Evolutionary conservation across 2,113 vertebrate genomes (phyloP), one percentile per base, ranked within the genome.

Genomic region (Bombycilla garrulus): DNA sequence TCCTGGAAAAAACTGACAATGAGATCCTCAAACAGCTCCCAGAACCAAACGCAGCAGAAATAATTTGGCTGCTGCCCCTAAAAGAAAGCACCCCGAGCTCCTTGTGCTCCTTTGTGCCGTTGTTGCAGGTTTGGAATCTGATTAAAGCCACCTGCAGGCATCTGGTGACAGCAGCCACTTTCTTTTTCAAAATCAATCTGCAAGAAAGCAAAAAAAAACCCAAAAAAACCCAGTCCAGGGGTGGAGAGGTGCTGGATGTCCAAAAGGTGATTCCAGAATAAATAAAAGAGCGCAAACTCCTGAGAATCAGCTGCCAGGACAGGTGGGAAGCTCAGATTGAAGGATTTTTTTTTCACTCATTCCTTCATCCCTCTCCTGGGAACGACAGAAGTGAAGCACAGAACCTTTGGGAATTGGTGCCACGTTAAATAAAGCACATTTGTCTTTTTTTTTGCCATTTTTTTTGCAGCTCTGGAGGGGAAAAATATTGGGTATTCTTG

Each of bases 111-210:
- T 93, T 47, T 74, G 86, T 74, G 48, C 86, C 89, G 78, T 74
- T 95, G 91, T 71, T 66, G 81, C 91, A 84, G 60, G 35, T 93
- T 88, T 92, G 88, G 91, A 66, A 84, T 42, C 77, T 84, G 92
- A 95, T 78, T 83, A 70, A 92, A 96, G 92, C 72, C 91, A 94
- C 71, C 91, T 92, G 92, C 6, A 58, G 18, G 12, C 36, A 54
- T 73, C 92, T 74, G 82, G 76, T 58, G 65, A 92, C 76, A 73
- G 57, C 6, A 53, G 56, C 82, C 62, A 70, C 91, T 93, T 92
- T 90, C 54, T 88, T 83, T 80, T 74, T 33, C 76, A 44, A 92
- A 90, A 93, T 54, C 48, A 88, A 73, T 3, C 26, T 28, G 21
- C 47, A 54, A 2, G 2, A 58, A 73, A n/a, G 17, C 42, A 50